Evolutionary conservation across 1,140 invertebrate genomes (phyloP).

Genomic region (Drosophila parabipectinata): DNA sequence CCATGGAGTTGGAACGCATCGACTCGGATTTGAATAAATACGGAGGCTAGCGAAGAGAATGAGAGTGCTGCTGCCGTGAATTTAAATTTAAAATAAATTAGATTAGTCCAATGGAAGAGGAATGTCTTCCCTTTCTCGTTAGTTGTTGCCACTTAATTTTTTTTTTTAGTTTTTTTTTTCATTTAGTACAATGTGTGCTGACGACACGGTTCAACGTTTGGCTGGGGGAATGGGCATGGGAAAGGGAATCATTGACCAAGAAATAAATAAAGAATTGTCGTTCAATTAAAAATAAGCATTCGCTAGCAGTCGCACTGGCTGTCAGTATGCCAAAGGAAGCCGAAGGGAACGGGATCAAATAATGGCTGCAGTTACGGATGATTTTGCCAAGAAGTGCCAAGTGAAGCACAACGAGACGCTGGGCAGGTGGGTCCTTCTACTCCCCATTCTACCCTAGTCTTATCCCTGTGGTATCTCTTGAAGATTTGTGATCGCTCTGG

Average conservation of each 20-base stretch:
- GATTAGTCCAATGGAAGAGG: conserved; percentile 21
- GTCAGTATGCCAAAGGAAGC: conserved; percentile 50
- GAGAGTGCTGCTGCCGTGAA: neutral
- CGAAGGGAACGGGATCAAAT: conserved; percentile 31
- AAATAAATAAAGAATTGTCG: conserved; percentile 74
- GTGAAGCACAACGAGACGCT: conserved; percentile 61
- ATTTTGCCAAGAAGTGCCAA: conserved; percentile 69
- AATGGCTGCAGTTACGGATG: conserved; percentile 64
- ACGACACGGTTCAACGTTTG: conserved; percentile 51
- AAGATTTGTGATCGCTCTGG: conserved; percentile 87
- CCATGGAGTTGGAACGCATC: conserved; percentile 71
- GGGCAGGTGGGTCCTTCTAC: conserved; percentile 69
- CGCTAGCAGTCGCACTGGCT: conserved; percentile 24
- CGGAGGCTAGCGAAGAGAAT: conserved; percentile 1
- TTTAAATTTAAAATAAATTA: conserved; percentile 34
- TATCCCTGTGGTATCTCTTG: conserved; percentile 80
- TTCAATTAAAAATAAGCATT: conserved; percentile 68
- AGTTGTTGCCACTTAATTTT: conserved; percentile 9
- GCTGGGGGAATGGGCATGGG: conserved; percentile 2
- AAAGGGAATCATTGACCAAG: conserved; percentile 41
- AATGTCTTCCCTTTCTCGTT: conserved; percentile 21
- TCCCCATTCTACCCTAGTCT: neutral
- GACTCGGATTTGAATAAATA: conserved; percentile 71
- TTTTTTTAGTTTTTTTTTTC: neutral
- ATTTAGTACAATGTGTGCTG: conserved; percentile 13